A percentile compares a stretch with the other conserved stretches of the same genome.
phyloP scores from a whole-genome alignment of 2,888 invertebrate genomes.

The Onthophagus sagittarius region DNA sequence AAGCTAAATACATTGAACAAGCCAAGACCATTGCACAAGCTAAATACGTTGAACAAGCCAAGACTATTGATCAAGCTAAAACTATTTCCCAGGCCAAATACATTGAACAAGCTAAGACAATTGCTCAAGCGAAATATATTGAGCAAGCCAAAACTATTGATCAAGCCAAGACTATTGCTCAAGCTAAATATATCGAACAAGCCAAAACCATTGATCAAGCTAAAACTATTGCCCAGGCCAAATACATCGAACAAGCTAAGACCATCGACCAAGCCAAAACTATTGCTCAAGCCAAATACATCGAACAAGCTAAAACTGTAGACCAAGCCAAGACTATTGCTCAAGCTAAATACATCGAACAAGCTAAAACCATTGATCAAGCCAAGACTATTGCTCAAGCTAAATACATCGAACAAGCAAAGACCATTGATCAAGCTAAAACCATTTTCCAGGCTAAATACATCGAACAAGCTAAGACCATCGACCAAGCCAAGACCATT shows the following conservation, averaged over 20 bases:
- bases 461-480: constrained; percentile 15
- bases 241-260: background rate
- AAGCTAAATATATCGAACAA: constrained; percentile 1
- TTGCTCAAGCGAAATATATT: background rate
- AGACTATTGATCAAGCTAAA: background rate
- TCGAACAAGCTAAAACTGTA: background rate
- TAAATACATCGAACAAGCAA: constrained; percentile 2
- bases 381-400: background rate
- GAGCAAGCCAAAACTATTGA: background rate
- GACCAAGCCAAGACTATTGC: background rate
- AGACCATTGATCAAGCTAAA: constrained; percentile 3
- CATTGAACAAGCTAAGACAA: background rate
- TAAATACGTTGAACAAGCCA: background rate
- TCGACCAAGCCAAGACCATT: constrained; percentile 7
- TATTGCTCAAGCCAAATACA: background rate
- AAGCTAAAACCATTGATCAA: background rate
- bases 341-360: background rate
- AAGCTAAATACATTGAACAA: background rate
- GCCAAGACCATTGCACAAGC: background rate
- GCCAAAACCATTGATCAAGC: constrained; percentile 1
- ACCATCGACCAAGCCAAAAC: background rate
- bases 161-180: constrained; percentile 1
- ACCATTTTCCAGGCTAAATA: constrained; percentile 5
- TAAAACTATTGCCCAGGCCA: background rate
- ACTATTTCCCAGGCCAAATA: background rate